Conservation (phyloP, 1,140 invertebrate genomes). For the Ceratina australensis region DNA sequence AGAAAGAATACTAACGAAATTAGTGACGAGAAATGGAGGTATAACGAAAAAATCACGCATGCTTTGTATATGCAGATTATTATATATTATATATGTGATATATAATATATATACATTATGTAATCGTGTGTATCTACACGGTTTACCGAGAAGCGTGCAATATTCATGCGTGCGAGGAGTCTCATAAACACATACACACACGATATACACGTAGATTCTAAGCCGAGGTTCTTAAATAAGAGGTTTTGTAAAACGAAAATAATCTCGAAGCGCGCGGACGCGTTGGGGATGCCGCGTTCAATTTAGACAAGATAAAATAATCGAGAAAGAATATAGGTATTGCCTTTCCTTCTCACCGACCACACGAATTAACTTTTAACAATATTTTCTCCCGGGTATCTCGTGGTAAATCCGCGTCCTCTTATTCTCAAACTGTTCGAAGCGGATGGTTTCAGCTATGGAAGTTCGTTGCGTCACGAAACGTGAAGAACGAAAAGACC, state of each 20-base stretch:
- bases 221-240: constrained; percentile 33
- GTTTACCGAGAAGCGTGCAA: constrained; percentile 53
- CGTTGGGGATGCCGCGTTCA: constrained; percentile 16
- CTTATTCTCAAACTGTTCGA: not conserved
- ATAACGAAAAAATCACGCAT: constrained; percentile 10
- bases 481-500: not conserved
- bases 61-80: constrained; percentile 45
- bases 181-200: constrained; percentile 3
- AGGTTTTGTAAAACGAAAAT: constrained; percentile 62
- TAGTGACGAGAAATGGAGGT: not conserved
- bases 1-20: not conserved
- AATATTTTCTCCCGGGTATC: constrained; percentile 6
- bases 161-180: constrained; percentile 50
- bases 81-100: constrained; percentile 44
- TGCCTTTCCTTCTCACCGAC: not conserved
- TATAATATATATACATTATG: constrained; percentile 31
- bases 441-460: not conserved
- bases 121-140: constrained; percentile 16
- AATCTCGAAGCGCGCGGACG: constrained; percentile 33
- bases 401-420: not conserved
- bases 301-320: constrained; percentile 2
- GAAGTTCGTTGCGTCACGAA: not conserved
- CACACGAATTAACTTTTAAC: constrained; percentile 2
- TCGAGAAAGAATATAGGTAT: not conserved
- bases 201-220: constrained; percentile 46